phyloP scores from a whole-genome alignment of 2,797 vertebrate genomes.

The Brotogeris chrysoptera region DNA sequence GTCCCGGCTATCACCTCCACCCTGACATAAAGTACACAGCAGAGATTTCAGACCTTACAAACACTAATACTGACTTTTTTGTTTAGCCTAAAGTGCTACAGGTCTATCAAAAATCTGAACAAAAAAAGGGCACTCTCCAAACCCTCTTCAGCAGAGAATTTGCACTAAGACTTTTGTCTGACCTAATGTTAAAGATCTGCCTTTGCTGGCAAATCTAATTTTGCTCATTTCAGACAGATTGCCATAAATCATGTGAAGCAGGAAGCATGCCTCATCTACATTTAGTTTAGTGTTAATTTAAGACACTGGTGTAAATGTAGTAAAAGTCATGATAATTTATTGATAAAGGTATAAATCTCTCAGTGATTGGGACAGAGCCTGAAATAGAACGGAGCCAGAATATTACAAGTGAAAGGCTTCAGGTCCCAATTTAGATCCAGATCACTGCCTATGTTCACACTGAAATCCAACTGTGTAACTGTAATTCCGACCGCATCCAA shows the following conservation, averaged over 20 bases:
- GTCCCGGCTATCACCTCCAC: slow-evolving; percentile 4
- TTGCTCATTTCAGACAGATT: not conserved
- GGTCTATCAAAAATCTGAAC: not conserved
- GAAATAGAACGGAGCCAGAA: slow-evolving; percentile 6
- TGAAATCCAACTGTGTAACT: slow-evolving; percentile 39
- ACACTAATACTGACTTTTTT: not conserved
- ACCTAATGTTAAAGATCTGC: not conserved
- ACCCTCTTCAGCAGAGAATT: not conserved
- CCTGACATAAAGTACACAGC: not conserved
- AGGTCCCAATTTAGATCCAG: slow-evolving; percentile 15
- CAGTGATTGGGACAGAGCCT: slow-evolving; percentile 56
- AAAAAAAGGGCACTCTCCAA: not conserved
- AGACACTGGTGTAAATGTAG: slow-evolving; percentile 48
- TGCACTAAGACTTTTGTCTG: not conserved
- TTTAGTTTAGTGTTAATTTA: slow-evolving; percentile 64
- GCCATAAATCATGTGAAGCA: slow-evolving; percentile 52
- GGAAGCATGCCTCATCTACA: slow-evolving; percentile 60
- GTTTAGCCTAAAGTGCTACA: not conserved
- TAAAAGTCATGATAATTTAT: slow-evolving; percentile 70
- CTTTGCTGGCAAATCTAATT: slow-evolving; percentile 29
- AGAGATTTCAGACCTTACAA: not conserved
- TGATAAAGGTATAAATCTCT: slow-evolving; percentile 68
- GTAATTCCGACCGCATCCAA: slow-evolving; percentile 21
- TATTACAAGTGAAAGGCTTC: slow-evolving; percentile 3
- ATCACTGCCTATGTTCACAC: slow-evolving; percentile 20